Percentiles rank a stretch among this genome's conserved stretches.
phyloP scores from a whole-genome alignment of 2,888 invertebrate species.

The Sphinx pinastri region DNA sequence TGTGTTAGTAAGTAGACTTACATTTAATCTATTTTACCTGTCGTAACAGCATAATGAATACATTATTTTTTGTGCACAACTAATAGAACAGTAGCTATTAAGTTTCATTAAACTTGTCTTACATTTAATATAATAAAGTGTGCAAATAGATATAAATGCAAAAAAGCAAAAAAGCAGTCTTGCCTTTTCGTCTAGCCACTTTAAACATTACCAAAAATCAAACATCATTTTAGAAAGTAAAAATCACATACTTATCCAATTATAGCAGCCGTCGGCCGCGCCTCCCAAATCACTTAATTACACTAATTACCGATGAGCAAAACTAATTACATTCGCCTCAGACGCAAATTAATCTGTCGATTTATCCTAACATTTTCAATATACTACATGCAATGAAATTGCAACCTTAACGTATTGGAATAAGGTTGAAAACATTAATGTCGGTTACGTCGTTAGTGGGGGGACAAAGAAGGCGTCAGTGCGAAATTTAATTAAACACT shows the following conservation, averaged over 20 bases:
- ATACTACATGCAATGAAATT: background rate
- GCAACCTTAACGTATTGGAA: background rate
- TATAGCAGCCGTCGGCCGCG: constrained; percentile 15
- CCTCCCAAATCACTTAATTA: constrained; percentile 57
- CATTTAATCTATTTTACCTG: no score
- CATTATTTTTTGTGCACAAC: no score
- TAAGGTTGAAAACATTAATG: constrained; percentile 41
- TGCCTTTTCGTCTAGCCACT: background rate
- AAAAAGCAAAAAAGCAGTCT: no score
- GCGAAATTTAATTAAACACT: constrained; percentile 56
- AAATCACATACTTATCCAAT: background rate
- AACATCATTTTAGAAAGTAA: background rate
- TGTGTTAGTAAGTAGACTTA: no score
- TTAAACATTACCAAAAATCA: background rate
- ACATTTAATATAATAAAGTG: no score
- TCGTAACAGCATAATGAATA: no score
- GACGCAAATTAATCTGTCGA: constrained; percentile 26
- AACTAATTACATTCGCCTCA: constrained; percentile 48
- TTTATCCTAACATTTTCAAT: constrained; percentile 1
- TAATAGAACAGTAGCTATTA: no score
- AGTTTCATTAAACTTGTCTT: no score
- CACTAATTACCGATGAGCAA: constrained; percentile 47
- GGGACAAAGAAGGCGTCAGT: constrained; percentile 44
- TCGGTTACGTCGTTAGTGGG: constrained; percentile 35
- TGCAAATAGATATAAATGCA: no score